A percentile compares a stretch with the other conserved stretches of the same genome.
Evolutionary conservation across 2,888 invertebrate genomes (phyloP).

Genomic region (Amphimallon solstitiale): DNA sequence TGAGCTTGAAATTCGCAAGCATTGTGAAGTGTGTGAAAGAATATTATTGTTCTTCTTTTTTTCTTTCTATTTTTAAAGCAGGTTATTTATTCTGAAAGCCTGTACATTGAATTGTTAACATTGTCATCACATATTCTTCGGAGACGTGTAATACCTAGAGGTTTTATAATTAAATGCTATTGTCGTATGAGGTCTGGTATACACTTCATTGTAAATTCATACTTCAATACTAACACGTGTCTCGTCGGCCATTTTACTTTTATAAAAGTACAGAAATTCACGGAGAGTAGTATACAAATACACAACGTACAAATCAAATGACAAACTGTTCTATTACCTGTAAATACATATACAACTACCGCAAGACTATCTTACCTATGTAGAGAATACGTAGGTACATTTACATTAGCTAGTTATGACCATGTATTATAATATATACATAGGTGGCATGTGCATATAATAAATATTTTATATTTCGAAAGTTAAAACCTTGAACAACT

Average conservation of each 20-base stretch:
- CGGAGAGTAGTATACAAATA: neutral
- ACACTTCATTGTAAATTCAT: constrained; percentile 25
- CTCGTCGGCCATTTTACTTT: constrained; percentile 16
- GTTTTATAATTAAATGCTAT: constrained; percentile 17
- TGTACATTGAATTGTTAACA: neutral
- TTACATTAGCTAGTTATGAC: constrained; percentile 1
- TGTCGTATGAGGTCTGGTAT: neutral
- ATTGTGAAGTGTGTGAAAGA: neutral
- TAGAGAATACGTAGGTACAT: neutral
- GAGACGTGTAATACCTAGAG: neutral
- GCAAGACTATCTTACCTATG: neutral
- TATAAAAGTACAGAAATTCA: neutral
- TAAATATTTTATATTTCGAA: constrained; percentile 25
- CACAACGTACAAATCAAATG: constrained; percentile 17
- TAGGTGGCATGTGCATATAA: constrained; percentile 13
- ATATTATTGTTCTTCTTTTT: neutral
- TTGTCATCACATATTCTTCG: constrained; percentile 19
- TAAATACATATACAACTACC: neutral
- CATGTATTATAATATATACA: constrained; percentile 1
- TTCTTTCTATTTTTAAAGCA: neutral
- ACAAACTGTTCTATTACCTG: neutral
- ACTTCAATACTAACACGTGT: constrained; percentile 25
- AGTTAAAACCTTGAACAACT: constrained; percentile 29
- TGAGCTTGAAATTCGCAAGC: neutral
- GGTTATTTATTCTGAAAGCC: neutral